phyloP scores from a whole-genome alignment of 1,140 invertebrate genomes.

The Drosophila watanabei region DNA sequence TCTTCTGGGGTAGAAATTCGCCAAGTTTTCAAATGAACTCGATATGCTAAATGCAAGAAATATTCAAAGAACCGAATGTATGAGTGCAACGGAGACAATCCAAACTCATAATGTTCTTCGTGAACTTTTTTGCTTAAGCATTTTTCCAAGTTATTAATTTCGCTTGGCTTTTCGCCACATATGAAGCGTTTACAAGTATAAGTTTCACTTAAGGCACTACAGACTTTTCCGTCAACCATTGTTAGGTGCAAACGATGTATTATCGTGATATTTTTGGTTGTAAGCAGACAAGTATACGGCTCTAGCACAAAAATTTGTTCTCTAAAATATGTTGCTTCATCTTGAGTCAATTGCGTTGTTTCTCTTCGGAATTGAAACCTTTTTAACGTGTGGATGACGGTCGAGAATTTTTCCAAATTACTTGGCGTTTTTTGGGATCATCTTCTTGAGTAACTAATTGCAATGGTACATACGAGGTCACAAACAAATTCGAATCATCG shows the following conservation, averaged over 20 bases:
- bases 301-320: conserved; percentile 2
- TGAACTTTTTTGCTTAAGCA: conserved; percentile 2
- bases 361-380: conserved; percentile 5
- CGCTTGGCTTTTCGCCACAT: too few species aligned
- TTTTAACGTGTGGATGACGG: conserved; percentile 8
- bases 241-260: conserved; percentile 9
- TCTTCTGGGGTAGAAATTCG: background rate
- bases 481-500: background rate
- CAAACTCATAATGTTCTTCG: background rate
- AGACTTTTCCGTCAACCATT: conserved; percentile 11
- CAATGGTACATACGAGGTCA: too few species aligned
- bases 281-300: background rate
- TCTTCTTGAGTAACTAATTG: too few species aligned
- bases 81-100: background rate
- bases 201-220: conserved; percentile 12
- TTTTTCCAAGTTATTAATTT: background rate
- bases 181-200: conserved; percentile 5
- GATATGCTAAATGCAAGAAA: background rate
- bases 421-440: too few species aligned
- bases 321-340: too few species aligned
- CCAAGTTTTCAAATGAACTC: background rate
- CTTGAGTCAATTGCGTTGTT: conserved; percentile 11
- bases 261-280: background rate
- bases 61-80: conserved; percentile 2
- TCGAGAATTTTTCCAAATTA: background rate